Evolutionary conservation across 2,113 vertebrate species (phyloP).

Genomic region (Plotosus lineatus): DNA sequence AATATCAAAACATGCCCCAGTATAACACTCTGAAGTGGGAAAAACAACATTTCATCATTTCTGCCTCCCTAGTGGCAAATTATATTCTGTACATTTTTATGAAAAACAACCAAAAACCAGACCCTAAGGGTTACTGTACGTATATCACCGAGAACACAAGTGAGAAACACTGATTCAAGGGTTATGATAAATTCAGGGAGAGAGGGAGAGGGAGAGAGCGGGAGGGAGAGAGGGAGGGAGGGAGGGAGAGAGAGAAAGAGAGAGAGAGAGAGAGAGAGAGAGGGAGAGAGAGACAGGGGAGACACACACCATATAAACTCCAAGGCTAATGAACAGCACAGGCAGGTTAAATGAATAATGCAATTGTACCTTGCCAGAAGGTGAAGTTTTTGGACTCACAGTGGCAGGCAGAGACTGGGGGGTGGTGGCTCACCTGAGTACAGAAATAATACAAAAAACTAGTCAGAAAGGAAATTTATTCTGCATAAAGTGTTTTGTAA

Average conservation of each 20-base stretch:
- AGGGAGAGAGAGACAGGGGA: neutral
- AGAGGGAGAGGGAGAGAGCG: neutral
- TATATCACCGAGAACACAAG: neutral
- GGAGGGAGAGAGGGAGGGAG: neutral
- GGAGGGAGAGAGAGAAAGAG: neutral
- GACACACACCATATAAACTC: neutral
- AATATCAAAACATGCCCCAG: neutral
- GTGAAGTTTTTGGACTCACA: slow-evolving; percentile 99
- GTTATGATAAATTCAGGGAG: neutral
- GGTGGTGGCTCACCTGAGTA: slow-evolving; percentile 96
- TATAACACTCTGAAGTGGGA: neutral
- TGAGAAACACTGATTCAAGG: neutral
- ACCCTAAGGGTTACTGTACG: neutral
- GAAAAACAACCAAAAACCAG: neutral
- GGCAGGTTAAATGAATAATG: neutral
- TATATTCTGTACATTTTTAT: neutral
- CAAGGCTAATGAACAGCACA: neutral
- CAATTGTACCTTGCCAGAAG: slow-evolving; percentile 94
- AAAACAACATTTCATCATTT: neutral
- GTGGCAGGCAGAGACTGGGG: slow-evolving; percentile 97
- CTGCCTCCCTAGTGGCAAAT: neutral
- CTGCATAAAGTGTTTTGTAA: neutral
- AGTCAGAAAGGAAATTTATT: neutral
- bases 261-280: neutral
- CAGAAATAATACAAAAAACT: neutral